Evolutionary conservation across 2,113 vertebrate genomes (phyloP).

Genomic region (Choloepus hoffmanni): DNA sequence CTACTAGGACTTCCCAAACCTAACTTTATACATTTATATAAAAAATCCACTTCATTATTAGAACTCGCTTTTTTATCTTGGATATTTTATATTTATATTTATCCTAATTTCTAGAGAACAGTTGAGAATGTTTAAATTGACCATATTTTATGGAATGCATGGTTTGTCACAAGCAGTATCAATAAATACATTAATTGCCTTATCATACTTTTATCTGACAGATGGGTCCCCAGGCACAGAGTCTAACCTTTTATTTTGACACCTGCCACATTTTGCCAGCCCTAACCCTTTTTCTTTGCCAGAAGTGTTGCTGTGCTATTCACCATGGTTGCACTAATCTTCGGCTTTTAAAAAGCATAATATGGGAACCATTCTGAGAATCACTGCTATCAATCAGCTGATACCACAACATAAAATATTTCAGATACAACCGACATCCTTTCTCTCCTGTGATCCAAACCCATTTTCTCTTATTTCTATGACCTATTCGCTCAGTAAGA

Average conservation of each 20-base stretch:
- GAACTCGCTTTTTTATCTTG: not conserved
- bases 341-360: constrained; percentile 76
- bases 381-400: constrained; percentile 72
- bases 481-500: constrained; percentile 66
- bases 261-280: constrained; percentile 79
- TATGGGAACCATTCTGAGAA: constrained; percentile 79
- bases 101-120: constrained; percentile 46
- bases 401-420: constrained; percentile 63
- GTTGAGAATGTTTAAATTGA: constrained; percentile 58
- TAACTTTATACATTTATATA: constrained; percentile 5
- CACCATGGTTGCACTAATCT: constrained; percentile 77
- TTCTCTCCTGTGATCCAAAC: constrained; percentile 66
- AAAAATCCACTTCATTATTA: not conserved
- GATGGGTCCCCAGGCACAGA: constrained; percentile 81
- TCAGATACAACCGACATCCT: constrained; percentile 51
- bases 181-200: constrained; percentile 81
- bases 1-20: not conserved
- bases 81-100: constrained; percentile 48
- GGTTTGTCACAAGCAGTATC: constrained; percentile 70
- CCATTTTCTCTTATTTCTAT: constrained; percentile 61
- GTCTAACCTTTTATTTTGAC: constrained; percentile 83
- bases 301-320: constrained; percentile 66
- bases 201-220: constrained; percentile 78
- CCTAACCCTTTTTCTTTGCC: constrained; percentile 72
- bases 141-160: constrained; percentile 45